Evolutionary conservation across 2,888 invertebrate genomes (phyloP).

Genomic region (Hydrotaea diabolus): DNA sequence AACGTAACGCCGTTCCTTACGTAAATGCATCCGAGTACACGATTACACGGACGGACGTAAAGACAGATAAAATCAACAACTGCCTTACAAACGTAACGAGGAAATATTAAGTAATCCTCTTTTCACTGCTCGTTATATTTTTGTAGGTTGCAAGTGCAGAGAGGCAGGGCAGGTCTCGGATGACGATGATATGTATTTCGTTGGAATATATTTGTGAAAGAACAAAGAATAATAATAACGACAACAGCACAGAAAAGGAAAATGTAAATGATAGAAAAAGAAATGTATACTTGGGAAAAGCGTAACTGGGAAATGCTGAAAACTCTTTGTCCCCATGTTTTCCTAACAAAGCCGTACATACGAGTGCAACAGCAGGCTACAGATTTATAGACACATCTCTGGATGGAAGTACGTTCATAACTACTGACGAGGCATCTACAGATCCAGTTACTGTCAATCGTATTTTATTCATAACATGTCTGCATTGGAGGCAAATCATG

Average conservation of each 20-base stretch:
- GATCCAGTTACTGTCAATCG: background rate
- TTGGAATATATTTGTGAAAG: background rate
- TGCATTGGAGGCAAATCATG: background rate
- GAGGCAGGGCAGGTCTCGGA: background rate
- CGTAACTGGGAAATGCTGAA: background rate
- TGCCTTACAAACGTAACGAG: background rate
- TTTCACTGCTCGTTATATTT: background rate
- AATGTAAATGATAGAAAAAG: background rate
- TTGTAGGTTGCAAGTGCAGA: background rate
- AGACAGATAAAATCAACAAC: background rate
- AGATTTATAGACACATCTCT: background rate
- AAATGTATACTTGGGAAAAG: too few relatives aligned
- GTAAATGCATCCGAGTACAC: background rate
- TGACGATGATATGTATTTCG: background rate
- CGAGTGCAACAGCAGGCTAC: background rate
- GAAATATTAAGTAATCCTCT: conserved; percentile 21
- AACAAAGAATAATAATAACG: background rate
- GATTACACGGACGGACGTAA: background rate
- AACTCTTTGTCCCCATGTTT: background rate
- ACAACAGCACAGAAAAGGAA: background rate
- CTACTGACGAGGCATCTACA: background rate
- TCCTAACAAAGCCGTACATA: background rate
- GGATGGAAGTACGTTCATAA: background rate
- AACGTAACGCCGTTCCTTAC: background rate
- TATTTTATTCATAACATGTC: conserved; percentile 3